phyloP scores from a whole-genome alignment of 2,888 invertebrate genomes.

The Phoenoteleia sp. region DNA sequence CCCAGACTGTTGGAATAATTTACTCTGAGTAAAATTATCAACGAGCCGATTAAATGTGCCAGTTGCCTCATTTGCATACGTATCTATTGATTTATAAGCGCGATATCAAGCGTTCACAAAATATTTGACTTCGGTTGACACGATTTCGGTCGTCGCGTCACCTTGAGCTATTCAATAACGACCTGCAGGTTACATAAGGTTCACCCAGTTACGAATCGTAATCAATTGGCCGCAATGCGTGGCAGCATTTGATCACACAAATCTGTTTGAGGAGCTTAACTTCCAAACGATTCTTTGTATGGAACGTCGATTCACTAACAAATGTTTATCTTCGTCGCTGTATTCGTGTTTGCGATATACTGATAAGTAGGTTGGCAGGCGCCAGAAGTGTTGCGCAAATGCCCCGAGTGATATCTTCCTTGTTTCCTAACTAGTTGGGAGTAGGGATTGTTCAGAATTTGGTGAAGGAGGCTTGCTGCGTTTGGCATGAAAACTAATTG shows the following conservation, averaged over 20 bases:
- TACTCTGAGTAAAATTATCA: background rate
- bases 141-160: conserved; percentile 47
- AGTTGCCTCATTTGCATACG: conserved; percentile 35
- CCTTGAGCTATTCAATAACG: conserved; percentile 66
- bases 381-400: background rate
- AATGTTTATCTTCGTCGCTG: conserved; percentile 32
- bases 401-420: background rate
- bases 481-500: too few relatives aligned
- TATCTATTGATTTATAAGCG: conserved; percentile 57
- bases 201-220: conserved; percentile 32
- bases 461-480: too few relatives aligned
- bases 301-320: conserved; percentile 25
- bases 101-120: conserved; percentile 57
- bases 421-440: background rate
- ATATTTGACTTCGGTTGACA: conserved; percentile 60
- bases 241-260: conserved; percentile 52
- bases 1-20: background rate
- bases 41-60: background rate
- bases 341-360: conserved; percentile 12
- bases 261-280: conserved; percentile 42
- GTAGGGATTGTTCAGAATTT: too few relatives aligned
- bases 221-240: conserved; percentile 42
- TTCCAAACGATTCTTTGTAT: conserved; percentile 15
- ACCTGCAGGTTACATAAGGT: conserved; percentile 34
- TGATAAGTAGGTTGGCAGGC: conserved; percentile 29